A percentile compares a stretch with the other conserved stretches of the same genome.
These are phyloP conservation scores for Novumbra hubbsi DNA, from an alignment of 2,797 vertebrate genomes.

Conservation along the genomic window DNA sequence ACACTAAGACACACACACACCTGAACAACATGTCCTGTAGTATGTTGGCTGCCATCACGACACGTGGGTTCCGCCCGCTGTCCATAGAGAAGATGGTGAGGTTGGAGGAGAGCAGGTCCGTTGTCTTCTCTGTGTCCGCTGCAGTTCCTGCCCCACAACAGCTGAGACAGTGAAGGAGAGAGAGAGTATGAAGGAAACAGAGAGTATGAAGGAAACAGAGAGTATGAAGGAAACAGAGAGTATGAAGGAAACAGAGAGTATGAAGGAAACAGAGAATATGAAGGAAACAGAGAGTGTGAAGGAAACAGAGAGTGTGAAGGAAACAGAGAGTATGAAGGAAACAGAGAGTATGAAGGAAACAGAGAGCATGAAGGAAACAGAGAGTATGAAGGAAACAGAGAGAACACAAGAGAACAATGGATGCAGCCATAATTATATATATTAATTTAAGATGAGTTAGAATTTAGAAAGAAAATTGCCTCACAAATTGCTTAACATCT, in stretches of 20 bases:
- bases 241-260: too few species aligned
- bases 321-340: too few species aligned
- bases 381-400: too few species aligned
- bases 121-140: constrained; percentile 76
- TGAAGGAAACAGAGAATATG: too few species aligned
- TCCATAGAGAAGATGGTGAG: constrained; percentile 71
- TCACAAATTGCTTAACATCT: not conserved
- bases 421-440: not conserved
- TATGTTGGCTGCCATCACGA: constrained; percentile 72
- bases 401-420: not conserved
- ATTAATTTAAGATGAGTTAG: too few species aligned
- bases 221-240: too few species aligned
- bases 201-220: too few species aligned
- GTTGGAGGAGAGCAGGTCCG: constrained; percentile 73
- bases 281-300: not conserved
- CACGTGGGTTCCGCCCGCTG: constrained; percentile 69
- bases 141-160: constrained; percentile 79
- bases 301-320: too few species aligned
- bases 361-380: too few species aligned
- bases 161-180: constrained; percentile 38
- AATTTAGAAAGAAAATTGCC: too few species aligned
- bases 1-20: constrained; percentile 53
- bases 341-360: too few species aligned
- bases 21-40: constrained; percentile 76
- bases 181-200: too few species aligned